A percentile compares a stretch with the other conserved stretches of the same genome.
These are phyloP conservation scores for Lithobates pipiens DNA, from an alignment of 2,797 vertebrate species.

Conservation along the genomic window DNA sequence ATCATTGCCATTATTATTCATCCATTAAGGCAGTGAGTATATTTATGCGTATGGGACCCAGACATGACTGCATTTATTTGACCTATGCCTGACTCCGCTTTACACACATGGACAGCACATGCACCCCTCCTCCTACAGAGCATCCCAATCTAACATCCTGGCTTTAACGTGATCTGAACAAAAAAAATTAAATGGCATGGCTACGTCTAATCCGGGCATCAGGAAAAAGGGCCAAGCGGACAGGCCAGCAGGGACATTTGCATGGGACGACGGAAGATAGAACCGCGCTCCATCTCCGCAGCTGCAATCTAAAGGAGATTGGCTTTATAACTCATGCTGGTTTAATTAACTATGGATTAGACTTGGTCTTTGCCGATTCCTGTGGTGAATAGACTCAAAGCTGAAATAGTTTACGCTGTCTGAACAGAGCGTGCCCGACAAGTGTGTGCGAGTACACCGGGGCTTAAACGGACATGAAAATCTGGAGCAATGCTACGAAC, in stretches of 20 bases:
- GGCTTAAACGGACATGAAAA: neutral
- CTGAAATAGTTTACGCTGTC: neutral
- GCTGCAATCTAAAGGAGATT: neutral
- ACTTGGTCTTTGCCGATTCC: neutral
- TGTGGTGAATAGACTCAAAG: neutral
- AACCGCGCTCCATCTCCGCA: neutral
- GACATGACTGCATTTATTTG: neutral
- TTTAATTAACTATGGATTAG: slow-evolving; percentile 54
- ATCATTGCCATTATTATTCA: neutral
- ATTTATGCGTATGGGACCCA: neutral
- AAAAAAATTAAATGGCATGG: neutral
- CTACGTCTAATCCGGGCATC: neutral
- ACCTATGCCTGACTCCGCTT: neutral
- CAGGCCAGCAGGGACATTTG: no score
- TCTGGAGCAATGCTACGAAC: neutral
- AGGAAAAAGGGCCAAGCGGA: neutral
- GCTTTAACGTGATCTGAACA: no score
- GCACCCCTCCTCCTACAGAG: neutral
- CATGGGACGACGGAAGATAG: no score
- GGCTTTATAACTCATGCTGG: slow-evolving; percentile 17
- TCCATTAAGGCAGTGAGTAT: neutral
- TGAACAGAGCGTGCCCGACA: neutral
- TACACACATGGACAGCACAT: neutral
- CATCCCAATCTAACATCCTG: neutral
- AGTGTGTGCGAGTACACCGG: neutral